Evolutionary conservation across 1,140 invertebrate species (phyloP).

Genomic region (Meloidogyne chitwoodi): DNA sequence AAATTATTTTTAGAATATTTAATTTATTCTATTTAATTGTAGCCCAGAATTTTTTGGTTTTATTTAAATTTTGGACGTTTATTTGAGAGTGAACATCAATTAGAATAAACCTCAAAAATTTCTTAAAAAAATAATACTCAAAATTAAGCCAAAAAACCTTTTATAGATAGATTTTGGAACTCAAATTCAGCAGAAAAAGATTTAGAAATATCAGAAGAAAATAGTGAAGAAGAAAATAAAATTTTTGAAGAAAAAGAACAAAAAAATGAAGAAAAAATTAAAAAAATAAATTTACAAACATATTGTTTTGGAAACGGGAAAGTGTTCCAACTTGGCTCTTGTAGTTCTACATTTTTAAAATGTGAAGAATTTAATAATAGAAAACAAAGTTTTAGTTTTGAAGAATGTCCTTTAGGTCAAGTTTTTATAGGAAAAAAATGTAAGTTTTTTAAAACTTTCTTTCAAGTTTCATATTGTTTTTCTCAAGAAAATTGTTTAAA

Average conservation of each 20-base stretch:
- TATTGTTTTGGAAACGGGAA: conserved; percentile 19
- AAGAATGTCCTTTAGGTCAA: conserved; percentile 22
- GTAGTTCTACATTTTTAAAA: conserved; percentile 20
- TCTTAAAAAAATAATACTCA: too few relatives aligned
- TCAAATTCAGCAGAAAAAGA: not conserved
- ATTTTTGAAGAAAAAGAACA: not conserved
- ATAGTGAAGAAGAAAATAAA: not conserved
- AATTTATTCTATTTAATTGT: too few relatives aligned
- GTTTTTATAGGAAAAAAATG: conserved; percentile 15
- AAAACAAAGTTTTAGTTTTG: conserved; percentile 14
- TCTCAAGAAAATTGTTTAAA: too few relatives aligned
- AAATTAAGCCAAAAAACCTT: too few relatives aligned
- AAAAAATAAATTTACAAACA: conserved; percentile 9
- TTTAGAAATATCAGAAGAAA: not conserved
- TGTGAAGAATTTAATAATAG: conserved; percentile 9
- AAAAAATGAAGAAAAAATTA: not conserved
- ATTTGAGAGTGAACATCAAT: too few relatives aligned
- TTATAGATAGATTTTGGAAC: not conserved
- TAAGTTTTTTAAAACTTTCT: not conserved
- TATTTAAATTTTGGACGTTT: too few relatives aligned
- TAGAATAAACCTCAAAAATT: too few relatives aligned
- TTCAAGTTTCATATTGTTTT: too few relatives aligned
- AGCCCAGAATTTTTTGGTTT: too few relatives aligned
- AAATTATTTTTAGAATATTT: too few relatives aligned
- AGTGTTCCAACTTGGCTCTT: conserved; percentile 9